Evolutionary conservation across 2,888 invertebrate species (phyloP).

Genomic region (Electrophaes corylata): DNA sequence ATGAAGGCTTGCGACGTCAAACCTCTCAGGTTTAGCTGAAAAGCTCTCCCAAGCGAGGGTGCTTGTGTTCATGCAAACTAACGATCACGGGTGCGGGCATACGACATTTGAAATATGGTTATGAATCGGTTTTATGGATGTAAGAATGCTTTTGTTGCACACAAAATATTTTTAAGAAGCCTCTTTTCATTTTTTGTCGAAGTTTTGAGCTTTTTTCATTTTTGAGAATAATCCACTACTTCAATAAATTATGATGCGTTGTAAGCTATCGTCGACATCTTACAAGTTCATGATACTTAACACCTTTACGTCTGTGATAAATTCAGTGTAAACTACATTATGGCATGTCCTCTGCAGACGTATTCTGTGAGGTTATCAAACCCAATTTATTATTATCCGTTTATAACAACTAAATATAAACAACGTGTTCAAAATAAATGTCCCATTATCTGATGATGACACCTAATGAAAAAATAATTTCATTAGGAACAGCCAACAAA

Average conservation of each 20-base stretch:
- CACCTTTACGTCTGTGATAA: no score
- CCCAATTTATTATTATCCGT: neutral
- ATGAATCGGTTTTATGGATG: slow-evolving; percentile 15
- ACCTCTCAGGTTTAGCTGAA: slow-evolving; percentile 37
- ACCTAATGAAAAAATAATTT: slow-evolving; percentile 39
- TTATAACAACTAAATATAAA: neutral
- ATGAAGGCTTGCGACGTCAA: slow-evolving; percentile 26
- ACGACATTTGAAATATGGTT: slow-evolving; percentile 20
- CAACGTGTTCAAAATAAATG: slow-evolving; percentile 12
- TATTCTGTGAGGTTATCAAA: no score
- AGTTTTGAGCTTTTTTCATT: no score
- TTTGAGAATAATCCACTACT: no score
- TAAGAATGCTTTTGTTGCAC: neutral
- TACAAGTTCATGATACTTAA: no score
- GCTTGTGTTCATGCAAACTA: slow-evolving; percentile 41
- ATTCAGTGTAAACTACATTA: no score
- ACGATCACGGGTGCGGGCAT: slow-evolving; percentile 25
- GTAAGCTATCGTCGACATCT: no score
- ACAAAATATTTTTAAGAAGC: no score
- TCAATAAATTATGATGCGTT: no score
- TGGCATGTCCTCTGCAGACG: no score
- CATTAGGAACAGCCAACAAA: slow-evolving; percentile 42
- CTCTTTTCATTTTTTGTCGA: no score
- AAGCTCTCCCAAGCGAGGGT: slow-evolving; percentile 31
- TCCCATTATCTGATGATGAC: slow-evolving; percentile 17